phyloP scores from a whole-genome alignment of 2,113 vertebrate species.

The Dryoscopus gambensis region DNA sequence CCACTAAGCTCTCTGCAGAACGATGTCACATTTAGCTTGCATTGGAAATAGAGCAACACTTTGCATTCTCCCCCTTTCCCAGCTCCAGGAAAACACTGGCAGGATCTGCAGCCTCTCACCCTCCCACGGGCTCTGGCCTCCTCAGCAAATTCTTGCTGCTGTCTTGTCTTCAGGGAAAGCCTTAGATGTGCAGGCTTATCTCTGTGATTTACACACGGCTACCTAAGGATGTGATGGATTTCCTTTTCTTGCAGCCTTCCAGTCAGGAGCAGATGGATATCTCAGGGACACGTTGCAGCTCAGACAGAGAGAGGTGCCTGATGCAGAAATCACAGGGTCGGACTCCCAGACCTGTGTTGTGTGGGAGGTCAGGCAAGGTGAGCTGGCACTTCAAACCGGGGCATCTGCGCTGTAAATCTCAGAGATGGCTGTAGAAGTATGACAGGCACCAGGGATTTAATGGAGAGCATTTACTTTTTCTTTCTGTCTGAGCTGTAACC shows the following conservation, averaged over 20 bases:
- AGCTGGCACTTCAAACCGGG: background rate
- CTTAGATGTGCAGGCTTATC: constrained; percentile 26
- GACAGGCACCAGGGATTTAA: background rate
- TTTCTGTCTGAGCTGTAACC: background rate
- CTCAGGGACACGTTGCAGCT: background rate
- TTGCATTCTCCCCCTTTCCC: background rate
- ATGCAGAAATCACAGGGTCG: constrained; percentile 5
- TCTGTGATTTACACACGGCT: constrained; percentile 45
- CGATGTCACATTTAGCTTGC: accelerated
- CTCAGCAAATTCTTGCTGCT: background rate
- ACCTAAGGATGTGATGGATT: constrained; percentile 34
- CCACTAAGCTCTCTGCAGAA: background rate
- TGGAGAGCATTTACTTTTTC: background rate
- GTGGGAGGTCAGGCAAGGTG: constrained; percentile 24
- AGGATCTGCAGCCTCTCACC: background rate
- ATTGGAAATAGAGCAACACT: background rate
- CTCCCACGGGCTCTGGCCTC: background rate
- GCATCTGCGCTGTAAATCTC: background rate
- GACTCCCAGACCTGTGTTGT: background rate
- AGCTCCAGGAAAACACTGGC: background rate
- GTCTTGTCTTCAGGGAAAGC: background rate
- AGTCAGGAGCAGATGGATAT: background rate
- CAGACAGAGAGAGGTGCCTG: background rate
- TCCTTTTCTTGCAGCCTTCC: background rate
- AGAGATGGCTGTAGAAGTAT: background rate